A percentile compares a stretch with the other conserved stretches of the same genome.
Evolutionary conservation across 2,888 invertebrate genomes (phyloP).

Genomic region (Aethes cnicana): DNA sequence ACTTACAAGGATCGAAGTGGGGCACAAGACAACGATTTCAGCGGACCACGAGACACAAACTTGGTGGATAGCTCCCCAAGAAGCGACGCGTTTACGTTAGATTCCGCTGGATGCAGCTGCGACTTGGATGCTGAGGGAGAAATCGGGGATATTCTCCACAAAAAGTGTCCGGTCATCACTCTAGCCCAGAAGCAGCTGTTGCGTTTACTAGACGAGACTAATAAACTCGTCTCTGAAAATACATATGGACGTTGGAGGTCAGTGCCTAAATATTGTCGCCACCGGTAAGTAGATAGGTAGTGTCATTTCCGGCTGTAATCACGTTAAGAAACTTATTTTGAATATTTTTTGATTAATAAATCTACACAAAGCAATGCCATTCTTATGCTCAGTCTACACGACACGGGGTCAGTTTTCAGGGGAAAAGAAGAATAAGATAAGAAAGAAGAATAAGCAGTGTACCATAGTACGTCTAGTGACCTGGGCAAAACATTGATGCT

Average conservation of each 20-base stretch:
- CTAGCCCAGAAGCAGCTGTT: constrained; percentile 68
- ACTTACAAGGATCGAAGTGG: constrained; percentile 53
- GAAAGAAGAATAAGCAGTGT: no score
- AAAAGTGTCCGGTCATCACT: constrained; percentile 69
- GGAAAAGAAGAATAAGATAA: no score
- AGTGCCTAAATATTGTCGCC: no score
- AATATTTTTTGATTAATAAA: no score
- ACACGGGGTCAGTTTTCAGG: no score
- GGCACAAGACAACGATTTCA: constrained; percentile 44
- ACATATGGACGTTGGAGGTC: constrained; percentile 59
- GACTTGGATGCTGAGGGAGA: constrained; percentile 60
- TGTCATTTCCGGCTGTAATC: no score
- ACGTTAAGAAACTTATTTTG: no score
- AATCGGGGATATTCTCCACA: constrained; percentile 65
- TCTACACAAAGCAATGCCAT: no score
- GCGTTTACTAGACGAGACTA: constrained; percentile 64
- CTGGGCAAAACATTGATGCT: no score
- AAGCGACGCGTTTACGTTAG: constrained; percentile 40
- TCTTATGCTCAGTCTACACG: no score
- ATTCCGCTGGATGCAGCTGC: constrained; percentile 54
- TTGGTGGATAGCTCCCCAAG: constrained; percentile 43
- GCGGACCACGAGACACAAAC: constrained; percentile 9
- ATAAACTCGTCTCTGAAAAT: constrained; percentile 59
- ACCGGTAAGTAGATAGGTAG: no score
- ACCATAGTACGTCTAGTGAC: no score